Conservation (phyloP, 2,113 vertebrate species). For the Orthonyx spaldingii region DNA sequence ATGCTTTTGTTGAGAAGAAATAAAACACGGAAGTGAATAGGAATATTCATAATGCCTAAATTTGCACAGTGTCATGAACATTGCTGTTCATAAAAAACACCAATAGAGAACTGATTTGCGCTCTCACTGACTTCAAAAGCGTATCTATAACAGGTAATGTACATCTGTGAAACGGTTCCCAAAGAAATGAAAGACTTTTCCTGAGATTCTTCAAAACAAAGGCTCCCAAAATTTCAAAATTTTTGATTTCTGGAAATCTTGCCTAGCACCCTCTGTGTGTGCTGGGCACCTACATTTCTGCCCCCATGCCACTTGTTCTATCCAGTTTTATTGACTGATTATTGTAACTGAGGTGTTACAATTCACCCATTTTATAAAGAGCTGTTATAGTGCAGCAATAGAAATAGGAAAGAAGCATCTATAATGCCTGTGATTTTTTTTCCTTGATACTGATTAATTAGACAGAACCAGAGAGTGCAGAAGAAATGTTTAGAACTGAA, state of each 20-base stretch:
- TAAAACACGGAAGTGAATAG: neutral
- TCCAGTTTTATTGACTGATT: neutral
- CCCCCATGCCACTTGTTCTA: neutral
- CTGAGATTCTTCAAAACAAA: neutral
- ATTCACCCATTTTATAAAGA: neutral
- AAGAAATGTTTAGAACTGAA: constrained; percentile 7
- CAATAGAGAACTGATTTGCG: neutral
- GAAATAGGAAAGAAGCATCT: neutral
- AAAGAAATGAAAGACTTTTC: neutral
- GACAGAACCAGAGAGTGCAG: neutral
- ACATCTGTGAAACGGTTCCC: neutral
- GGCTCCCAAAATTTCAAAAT: neutral
- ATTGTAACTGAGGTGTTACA: neutral
- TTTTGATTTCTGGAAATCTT: neutral
- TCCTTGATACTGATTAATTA: constrained; percentile 14
- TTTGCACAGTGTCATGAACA: neutral
- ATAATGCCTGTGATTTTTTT: neutral
- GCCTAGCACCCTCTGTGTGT: neutral
- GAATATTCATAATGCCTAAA: neutral
- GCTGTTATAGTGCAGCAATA: neutral
- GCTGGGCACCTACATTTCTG: neutral
- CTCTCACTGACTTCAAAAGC: neutral
- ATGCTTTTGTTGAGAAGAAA: neutral
- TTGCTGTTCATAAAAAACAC: neutral
- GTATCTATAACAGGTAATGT: neutral